Conservation (phyloP, 2,797 vertebrate species). For the Myotis pilosus region DNA sequence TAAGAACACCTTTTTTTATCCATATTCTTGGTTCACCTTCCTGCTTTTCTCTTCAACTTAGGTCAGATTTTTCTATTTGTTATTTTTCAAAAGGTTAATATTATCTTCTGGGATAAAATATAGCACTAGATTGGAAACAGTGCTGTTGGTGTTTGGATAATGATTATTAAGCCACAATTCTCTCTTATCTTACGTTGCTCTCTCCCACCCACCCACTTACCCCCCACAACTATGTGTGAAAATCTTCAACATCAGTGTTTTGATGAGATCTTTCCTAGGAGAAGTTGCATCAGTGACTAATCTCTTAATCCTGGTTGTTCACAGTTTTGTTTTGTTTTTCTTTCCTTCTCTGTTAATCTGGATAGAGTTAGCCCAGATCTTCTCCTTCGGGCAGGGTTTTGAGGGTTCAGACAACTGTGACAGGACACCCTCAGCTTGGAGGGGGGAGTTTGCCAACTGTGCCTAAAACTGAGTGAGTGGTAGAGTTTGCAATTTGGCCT, state of each 20-base stretch:
- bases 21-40: slow-evolving; percentile 12
- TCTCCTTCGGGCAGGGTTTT: not conserved
- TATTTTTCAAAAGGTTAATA: slow-evolving; percentile 1
- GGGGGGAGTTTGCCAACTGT: not conserved
- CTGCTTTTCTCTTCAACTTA: slow-evolving; percentile 36
- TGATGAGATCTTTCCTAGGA: not conserved
- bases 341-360: not conserved
- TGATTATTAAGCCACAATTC: not conserved
- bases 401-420: not conserved
- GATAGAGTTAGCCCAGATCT: not conserved
- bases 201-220: not conserved
- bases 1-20: not conserved
- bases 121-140: not conserved
- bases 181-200: not conserved
- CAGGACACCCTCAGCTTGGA: not conserved
- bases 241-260: not conserved
- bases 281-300: not conserved
- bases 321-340: not conserved
- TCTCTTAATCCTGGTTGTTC: not conserved
- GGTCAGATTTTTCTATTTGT: not conserved
- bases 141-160: not conserved
- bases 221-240: not conserved
- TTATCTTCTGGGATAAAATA: slow-evolving; percentile 45
- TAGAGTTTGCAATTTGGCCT: too few species aligned
- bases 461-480: not conserved